Percentiles rank a stretch among this genome's conserved stretches.
Conservation (phyloP, 2,797 vertebrate species). For the Anabas testudineus region DNA sequence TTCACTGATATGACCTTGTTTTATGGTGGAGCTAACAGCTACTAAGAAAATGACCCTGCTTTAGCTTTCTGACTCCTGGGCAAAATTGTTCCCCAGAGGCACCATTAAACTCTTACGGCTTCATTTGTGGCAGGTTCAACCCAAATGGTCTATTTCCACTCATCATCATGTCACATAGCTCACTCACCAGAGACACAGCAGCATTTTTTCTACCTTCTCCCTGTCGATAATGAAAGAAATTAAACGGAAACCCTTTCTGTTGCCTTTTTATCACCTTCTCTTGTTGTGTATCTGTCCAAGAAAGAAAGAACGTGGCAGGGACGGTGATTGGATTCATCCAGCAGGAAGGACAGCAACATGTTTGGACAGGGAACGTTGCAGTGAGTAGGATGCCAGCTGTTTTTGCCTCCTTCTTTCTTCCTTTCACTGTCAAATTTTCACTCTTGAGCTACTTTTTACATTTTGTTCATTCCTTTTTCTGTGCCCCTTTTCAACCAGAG, state of each 20-base stretch:
- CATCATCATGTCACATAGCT: conserved; percentile 9
- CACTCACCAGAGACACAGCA: conserved; percentile 11
- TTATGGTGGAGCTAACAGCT: background rate
- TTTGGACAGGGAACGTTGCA: conserved; percentile 21
- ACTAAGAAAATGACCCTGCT: conserved; percentile 13
- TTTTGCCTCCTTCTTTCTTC: conserved; percentile 3
- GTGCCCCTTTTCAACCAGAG: conserved; percentile 9
- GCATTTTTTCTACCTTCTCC: conserved; percentile 14
- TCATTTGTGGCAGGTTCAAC: conserved; percentile 24
- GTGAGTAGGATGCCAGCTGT: background rate
- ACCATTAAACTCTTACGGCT: conserved; percentile 35
- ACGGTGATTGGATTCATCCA: conserved; percentile 11
- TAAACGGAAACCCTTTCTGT: conserved; percentile 10
- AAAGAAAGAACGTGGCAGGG: conserved; percentile 38
- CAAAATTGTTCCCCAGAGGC: conserved; percentile 42
- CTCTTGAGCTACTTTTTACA: conserved; percentile 5
- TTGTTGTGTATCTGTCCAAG: conserved; percentile 13
- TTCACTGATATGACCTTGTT: conserved; percentile 13
- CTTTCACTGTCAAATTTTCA: conserved; percentile 17
- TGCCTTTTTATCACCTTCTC: background rate
- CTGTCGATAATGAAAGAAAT: background rate
- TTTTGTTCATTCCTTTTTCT: conserved; percentile 5
- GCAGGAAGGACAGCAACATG: conserved; percentile 29
- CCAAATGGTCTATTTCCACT: conserved; percentile 7
- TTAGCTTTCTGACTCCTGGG: conserved; percentile 21